Evolutionary conservation across 2,888 invertebrate species (phyloP).

Genomic region (Drosophila anomalata): DNA sequence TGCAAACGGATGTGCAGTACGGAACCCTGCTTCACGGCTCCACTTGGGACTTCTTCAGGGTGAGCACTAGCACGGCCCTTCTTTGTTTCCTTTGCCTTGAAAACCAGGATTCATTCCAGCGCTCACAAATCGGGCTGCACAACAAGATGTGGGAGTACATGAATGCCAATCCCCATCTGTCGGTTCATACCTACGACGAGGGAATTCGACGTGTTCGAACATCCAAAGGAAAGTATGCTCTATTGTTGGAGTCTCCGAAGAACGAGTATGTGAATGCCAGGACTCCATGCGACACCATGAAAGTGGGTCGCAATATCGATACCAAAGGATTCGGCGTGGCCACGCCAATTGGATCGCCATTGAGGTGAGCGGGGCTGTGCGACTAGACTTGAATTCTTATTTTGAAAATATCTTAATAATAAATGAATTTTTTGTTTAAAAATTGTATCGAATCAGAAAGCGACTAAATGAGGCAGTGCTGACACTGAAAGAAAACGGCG

Average conservation of each 20-base stretch:
- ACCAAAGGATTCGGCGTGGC: constrained; percentile 98
- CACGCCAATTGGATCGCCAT: constrained; percentile 94
- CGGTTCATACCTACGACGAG: constrained; percentile 91
- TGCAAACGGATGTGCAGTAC: constrained; percentile 96
- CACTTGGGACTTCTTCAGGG: constrained; percentile 93
- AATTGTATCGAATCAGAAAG: constrained; percentile 85
- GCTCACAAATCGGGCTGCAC: constrained; percentile 93
- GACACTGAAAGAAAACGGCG: constrained; percentile 94
- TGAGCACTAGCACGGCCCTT: constrained; percentile 39
- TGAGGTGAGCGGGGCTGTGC: constrained; percentile 87
- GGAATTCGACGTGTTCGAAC: constrained; percentile 91
- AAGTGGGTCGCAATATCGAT: constrained; percentile 93
- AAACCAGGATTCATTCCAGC: constrained; percentile 85
- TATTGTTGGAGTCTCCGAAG: constrained; percentile 90
- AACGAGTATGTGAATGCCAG: constrained; percentile 90
- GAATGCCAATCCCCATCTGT: constrained; percentile 93
- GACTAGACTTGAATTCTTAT: not conserved
- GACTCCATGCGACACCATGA: constrained; percentile 97
- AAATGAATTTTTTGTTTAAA: not conserved
- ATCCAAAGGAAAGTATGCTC: constrained; percentile 92
- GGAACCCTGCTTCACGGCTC: constrained; percentile 92
- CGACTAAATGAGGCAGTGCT: constrained; percentile 96
- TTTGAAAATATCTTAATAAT: not conserved
- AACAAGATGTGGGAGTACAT: constrained; percentile 97
- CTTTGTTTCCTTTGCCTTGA: not conserved